A percentile compares a stretch with the other conserved stretches of the same genome.
Evolutionary conservation across 2,113 vertebrate genomes (phyloP).

Genomic region (Taurulus bubalis): DNA sequence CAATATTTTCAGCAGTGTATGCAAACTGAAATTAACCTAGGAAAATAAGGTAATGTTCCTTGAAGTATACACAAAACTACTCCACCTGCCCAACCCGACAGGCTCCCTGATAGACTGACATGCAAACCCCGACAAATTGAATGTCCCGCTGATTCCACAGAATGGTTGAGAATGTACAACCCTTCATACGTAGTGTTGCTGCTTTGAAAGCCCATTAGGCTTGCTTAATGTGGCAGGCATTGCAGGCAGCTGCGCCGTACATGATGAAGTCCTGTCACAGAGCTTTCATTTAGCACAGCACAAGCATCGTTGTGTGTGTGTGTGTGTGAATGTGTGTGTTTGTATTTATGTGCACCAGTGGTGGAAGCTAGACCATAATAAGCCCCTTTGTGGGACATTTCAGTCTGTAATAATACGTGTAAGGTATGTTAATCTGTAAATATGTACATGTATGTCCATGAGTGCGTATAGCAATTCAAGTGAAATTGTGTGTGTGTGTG

Average conservation of each 20-base stretch:
- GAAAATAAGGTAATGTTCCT: slow-evolving; percentile 28
- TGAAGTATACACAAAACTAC: not conserved
- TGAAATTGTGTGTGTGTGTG: slow-evolving; percentile 15
- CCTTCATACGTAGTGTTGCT: slow-evolving; percentile 51
- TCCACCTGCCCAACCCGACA: not conserved
- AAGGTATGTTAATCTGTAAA: slow-evolving; percentile 35
- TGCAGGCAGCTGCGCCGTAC: slow-evolving; percentile 68
- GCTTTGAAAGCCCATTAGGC: slow-evolving; percentile 78
- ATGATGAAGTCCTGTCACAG: slow-evolving; percentile 72
- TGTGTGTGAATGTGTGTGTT: slow-evolving; percentile 25
- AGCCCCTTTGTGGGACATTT: slow-evolving; percentile 56
- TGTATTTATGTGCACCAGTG: slow-evolving; percentile 14
- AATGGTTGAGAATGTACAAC: slow-evolving; percentile 52
- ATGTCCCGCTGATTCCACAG: slow-evolving; percentile 64
- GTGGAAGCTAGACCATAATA: slow-evolving; percentile 53
- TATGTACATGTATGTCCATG: slow-evolving; percentile 6
- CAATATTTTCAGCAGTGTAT: slow-evolving; percentile 14
- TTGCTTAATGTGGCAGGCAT: slow-evolving; percentile 77
- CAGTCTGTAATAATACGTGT: slow-evolving; percentile 16
- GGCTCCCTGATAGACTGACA: slow-evolving; percentile 45
- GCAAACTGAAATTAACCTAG: slow-evolving; percentile 7
- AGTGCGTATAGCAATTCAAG: not conserved
- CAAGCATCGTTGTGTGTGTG: slow-evolving; percentile 18
- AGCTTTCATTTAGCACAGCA: slow-evolving; percentile 73
- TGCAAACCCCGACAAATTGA: slow-evolving; percentile 55